Evolutionary conservation across 2,888 invertebrate genomes (phyloP).

Genomic region (Coelinius sp.): DNA sequence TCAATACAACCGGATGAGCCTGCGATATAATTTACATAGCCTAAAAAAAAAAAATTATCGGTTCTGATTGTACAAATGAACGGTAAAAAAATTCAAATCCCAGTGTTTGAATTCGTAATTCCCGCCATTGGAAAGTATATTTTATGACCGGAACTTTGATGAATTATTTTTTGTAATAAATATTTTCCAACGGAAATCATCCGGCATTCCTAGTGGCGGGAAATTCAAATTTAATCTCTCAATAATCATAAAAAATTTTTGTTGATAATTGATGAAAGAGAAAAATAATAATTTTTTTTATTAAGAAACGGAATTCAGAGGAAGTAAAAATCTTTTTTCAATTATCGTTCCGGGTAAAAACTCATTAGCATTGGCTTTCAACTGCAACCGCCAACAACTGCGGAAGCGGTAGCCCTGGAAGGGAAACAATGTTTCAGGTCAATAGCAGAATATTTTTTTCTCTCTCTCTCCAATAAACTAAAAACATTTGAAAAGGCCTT

Average conservation of each 20-base stretch:
- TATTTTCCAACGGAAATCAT: too few species aligned
- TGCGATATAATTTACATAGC: slow-evolving; percentile 17
- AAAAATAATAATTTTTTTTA: neutral
- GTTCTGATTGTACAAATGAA: too few species aligned
- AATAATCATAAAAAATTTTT: too few species aligned
- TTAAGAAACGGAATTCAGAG: neutral
- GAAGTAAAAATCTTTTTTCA: slow-evolving; percentile 13
- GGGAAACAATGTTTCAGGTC: slow-evolving; percentile 4
- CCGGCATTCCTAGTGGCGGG: too few species aligned
- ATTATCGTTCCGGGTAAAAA: slow-evolving; percentile 42
- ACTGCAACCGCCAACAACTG: neutral
- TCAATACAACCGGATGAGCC: slow-evolving; percentile 8
- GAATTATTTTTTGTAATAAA: too few species aligned
- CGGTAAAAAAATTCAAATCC: too few species aligned
- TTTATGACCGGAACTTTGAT: too few species aligned
- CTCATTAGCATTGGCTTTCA: slow-evolving; percentile 37
- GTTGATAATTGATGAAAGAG: too few species aligned
- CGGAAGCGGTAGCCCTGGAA: slow-evolving; percentile 1
- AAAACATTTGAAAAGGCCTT: neutral
- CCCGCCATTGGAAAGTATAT: too few species aligned
- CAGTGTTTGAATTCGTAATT: too few species aligned
- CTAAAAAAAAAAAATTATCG: neutral
- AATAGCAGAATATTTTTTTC: neutral
- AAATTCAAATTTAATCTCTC: too few species aligned
- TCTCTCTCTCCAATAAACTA: neutral